phyloP scores from a whole-genome alignment of 2,888 invertebrate genomes.

The Caradrina kadenii region DNA sequence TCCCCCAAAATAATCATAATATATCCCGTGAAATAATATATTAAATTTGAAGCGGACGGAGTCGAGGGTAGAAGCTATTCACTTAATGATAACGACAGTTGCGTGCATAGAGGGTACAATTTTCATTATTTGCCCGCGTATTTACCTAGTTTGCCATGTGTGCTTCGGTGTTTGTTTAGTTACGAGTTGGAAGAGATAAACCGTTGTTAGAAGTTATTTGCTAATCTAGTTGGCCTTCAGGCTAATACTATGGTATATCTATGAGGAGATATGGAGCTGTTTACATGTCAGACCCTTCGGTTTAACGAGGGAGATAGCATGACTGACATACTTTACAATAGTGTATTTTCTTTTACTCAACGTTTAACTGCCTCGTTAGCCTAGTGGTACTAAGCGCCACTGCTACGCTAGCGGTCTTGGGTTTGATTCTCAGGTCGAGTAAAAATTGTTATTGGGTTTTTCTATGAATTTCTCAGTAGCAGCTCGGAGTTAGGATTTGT shows the following conservation, averaged over 20 bases:
- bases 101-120: neutral
- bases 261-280: constrained; percentile 9
- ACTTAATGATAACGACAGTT: neutral
- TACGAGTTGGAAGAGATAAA: constrained; percentile 40
- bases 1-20: too few relatives aligned
- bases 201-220: constrained; percentile 37
- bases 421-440: too few relatives aligned
- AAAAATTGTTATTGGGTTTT: too few relatives aligned
- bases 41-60: too few relatives aligned
- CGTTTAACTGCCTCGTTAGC: too few relatives aligned
- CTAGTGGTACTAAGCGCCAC: too few relatives aligned
- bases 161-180: constrained; percentile 13
- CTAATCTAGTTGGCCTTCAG: constrained; percentile 49
- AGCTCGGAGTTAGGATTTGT: too few relatives aligned
- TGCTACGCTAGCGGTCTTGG: too few relatives aligned
- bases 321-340: neutral
- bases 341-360: too few relatives aligned
- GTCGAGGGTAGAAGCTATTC: too few relatives aligned
- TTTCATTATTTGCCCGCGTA: constrained; percentile 9
- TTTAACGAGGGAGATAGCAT: neutral
- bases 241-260: neutral
- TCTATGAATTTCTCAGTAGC: too few relatives aligned
- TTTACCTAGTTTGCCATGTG: neutral
- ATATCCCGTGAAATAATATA: too few relatives aligned
- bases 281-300: neutral